Evolutionary conservation across 1,140 invertebrate species (phyloP), one percentile per base, ranked within the genome.

Genomic region (Oreohelix idahoensis): DNA sequence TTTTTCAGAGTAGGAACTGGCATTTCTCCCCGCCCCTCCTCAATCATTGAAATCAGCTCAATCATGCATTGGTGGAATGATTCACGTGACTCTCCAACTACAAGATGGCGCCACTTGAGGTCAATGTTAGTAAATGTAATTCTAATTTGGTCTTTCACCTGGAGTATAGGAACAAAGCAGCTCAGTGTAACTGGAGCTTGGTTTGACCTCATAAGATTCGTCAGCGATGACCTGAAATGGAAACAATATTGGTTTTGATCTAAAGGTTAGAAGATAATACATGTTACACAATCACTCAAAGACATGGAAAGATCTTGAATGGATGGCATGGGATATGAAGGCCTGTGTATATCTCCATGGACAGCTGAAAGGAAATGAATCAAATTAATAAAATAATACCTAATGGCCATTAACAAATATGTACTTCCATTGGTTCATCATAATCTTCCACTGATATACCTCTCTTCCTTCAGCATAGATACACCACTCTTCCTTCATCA

Each of bases 1-100:
- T 76, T 76, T 36, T 76, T 76, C 42, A 76, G 45, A 13, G 39
- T 76, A 29, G 74, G 74, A 2, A 76, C 45, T 13, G 74, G 74
- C 74, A 76, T 76, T 10, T 45, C 29, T 20, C 11, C 42, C 1
- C 29, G 49, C 5, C 38, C 36, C 23, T 51, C n/a, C 45, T 76
- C 74, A 15, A 76, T 32, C 39, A 51, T 23, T 8, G 74, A 76
- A 1, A 76, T 51, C 74, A 76, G 42, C 17, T 35, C 45, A 4
- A 76, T 53, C 17, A 76, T 51, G 29, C 45, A 76, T 13, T 45
- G 74, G 45, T 51, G 29, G 26, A 42, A 73, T 38, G 71, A 73
- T 73, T 73, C 36, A 10, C 71, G 2, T 4, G 71, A 26, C 36
- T 39, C 23, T 11, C 71, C 71, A 26, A 73, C 71, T n/a, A 39